A percentile compares a stretch with the other conserved stretches of the same genome.
phyloP scores from a whole-genome alignment of 2,113 vertebrate genomes.

The Pseudopipra pipra region DNA sequence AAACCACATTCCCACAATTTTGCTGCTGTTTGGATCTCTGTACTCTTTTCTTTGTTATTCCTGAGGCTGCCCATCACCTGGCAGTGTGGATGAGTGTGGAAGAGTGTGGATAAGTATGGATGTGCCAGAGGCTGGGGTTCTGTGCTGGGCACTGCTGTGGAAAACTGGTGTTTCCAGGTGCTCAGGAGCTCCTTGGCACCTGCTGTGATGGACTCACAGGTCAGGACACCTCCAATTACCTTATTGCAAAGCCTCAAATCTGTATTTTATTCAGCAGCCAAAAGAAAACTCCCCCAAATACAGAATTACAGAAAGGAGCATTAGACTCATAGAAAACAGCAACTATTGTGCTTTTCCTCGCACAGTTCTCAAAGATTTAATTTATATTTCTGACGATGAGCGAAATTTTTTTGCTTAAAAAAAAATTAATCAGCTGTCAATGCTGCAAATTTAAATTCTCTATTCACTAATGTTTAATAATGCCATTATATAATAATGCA shows the following conservation, averaged over 20 bases:
- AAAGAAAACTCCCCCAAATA: not conserved
- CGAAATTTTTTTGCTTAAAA: not conserved
- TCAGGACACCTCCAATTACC: not conserved
- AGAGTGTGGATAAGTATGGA: not conserved
- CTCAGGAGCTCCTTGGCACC: not conserved
- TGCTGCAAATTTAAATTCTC: not conserved
- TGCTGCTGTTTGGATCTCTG: not conserved
- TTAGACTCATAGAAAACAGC: not conserved
- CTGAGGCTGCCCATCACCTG: not conserved
- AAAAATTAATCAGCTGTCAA: not conserved
- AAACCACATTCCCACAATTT: not conserved
- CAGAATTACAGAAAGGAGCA: not conserved
- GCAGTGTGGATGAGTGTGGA: too few species aligned
- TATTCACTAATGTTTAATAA: slow-evolving; percentile 35
- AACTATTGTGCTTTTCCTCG: not conserved
- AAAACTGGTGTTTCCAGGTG: not conserved
- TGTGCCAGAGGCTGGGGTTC: too few species aligned
- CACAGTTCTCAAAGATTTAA: not conserved
- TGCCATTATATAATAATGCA: slow-evolving; percentile 6
- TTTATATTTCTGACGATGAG: slow-evolving; percentile 1
- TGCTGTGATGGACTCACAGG: not conserved
- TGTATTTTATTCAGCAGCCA: rapidly evolving
- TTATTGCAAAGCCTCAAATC: not conserved
- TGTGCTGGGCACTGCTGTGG: not conserved
- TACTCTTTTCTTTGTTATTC: not conserved